Evolutionary conservation across 1,140 invertebrate species (phyloP), one percentile per base, ranked within the genome.

Genomic region (Pseudomyrmex sp.): DNA sequence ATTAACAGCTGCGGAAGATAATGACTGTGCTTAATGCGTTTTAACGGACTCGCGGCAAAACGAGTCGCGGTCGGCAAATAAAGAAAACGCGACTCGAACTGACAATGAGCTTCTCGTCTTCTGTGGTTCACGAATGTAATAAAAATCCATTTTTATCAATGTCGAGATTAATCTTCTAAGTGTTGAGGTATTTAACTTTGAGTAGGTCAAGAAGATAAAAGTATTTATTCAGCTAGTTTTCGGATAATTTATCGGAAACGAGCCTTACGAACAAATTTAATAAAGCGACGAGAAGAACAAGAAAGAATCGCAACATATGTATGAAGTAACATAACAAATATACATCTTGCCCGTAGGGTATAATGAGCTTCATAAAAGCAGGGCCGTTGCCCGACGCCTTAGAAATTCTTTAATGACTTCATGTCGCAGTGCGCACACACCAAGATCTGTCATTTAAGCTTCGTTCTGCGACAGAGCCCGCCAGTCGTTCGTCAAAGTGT

Each of bases 341-440:
- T 52, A 44, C 35, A 35, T 85, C 63, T 63, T 18, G 18, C 50
- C 46, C 72, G 35, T 35, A n/a, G 50, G 59, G 73, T 50, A 80
- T 82, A 88, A 75, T 80, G 85, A 88, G 74, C 35, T 83, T 73
- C 73, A 63, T 75, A 54, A 35, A 50, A 82, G 76, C 63, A 84
- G 85, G 89, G 92, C 85, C 89, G 85, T 89, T 90, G 92, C 90
- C 91, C 89, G 92, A 92, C 76, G 88, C 90, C 92, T 92, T 91
- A 92, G 89, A 91, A 91, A 90, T 91, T 91, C 91, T 89, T 92
- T 92, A 92, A 92, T 90, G 89, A 89, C 91, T 91, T 91, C 89
- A 89, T 85, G 90, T 89, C 83, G 84, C 76, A 77, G 48, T 70
- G 35, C 52, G 68, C 62, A 61, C 86, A 90, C 77, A 89, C 88